Evolutionary conservation across 2,113 vertebrate genomes (phyloP).

Genomic region (Tetrao urogallus): DNA sequence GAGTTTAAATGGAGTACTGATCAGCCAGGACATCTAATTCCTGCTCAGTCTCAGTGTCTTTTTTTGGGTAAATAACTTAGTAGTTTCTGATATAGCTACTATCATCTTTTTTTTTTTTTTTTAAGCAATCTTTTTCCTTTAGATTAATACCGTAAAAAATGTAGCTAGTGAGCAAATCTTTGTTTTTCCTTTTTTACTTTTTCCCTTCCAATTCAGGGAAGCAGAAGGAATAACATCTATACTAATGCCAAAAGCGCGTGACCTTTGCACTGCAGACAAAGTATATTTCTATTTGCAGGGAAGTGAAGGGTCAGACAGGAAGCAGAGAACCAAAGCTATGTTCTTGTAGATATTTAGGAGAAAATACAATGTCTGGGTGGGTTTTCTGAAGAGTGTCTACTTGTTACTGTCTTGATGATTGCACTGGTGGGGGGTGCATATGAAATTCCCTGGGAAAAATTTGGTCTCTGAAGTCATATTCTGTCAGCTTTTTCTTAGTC

Average conservation of each 20-base stretch:
- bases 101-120: neutral
- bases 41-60: neutral
- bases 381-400: constrained; percentile 3
- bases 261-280: neutral
- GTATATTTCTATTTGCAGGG: neutral
- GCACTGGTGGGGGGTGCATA: neutral
- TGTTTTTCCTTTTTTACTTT: neutral
- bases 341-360: neutral
- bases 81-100: neutral
- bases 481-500: constrained; percentile 49
- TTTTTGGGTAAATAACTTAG: neutral
- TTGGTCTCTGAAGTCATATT: constrained; percentile 41
- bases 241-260: neutral
- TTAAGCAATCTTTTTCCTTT: neutral
- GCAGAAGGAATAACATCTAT: neutral
- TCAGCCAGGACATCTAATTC: neutral
- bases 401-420: neutral
- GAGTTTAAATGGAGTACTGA: neutral
- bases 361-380: neutral
- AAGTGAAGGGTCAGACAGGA: neutral
- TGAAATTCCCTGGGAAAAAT: constrained; percentile 18
- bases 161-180: neutral
- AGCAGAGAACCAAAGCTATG: neutral
- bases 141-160: neutral
- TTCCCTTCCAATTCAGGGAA: neutral